Percentiles rank a stretch among this genome's conserved stretches.
Evolutionary conservation across 1,140 invertebrate genomes (phyloP).

Genomic region (Riptortus pedestris): DNA sequence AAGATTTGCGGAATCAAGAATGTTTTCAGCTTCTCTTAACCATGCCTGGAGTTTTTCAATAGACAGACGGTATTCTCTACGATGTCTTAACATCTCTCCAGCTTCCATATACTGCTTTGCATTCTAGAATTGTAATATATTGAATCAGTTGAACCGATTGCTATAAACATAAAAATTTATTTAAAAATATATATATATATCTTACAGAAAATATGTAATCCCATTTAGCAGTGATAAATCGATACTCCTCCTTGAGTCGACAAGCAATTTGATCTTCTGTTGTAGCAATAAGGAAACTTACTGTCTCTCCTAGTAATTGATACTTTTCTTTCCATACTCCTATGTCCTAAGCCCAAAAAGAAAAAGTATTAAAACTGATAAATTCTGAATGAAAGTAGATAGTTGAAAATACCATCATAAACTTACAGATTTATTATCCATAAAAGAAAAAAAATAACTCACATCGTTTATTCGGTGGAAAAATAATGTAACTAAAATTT

Average conservation of each 20-base stretch:
- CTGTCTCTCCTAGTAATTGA: slow-evolving; percentile 68
- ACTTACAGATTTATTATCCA: not conserved
- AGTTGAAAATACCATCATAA: too few relatives aligned
- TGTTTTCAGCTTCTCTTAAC: slow-evolving; percentile 63
- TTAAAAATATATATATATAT: not conserved
- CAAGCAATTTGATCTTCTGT: slow-evolving; percentile 67
- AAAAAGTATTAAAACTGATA: not conserved
- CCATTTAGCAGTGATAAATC: slow-evolving; percentile 61
- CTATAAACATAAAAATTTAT: not conserved
- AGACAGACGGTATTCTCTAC: slow-evolving; percentile 67
- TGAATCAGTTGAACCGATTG: not conserved
- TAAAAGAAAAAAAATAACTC: not conserved
- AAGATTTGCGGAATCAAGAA: slow-evolving; percentile 51
- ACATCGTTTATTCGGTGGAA: too few relatives aligned
- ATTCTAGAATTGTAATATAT: slow-evolving; percentile 36
- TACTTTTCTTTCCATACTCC: slow-evolving; percentile 82
- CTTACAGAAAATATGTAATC: slow-evolving; percentile 62
- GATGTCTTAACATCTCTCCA: slow-evolving; percentile 70
- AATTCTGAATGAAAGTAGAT: too few relatives aligned
- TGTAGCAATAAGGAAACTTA: slow-evolving; percentile 78
- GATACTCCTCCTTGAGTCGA: slow-evolving; percentile 64
- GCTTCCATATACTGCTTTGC: slow-evolving; percentile 78
- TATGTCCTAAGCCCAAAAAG: slow-evolving; percentile 55
- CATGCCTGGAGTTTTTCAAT: slow-evolving; percentile 65
- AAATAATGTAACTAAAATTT: too few relatives aligned